Base-by-base conservation (phyloP, 35 echinoderm and acorn worm species). In the Acanthaster planci region DNA sequence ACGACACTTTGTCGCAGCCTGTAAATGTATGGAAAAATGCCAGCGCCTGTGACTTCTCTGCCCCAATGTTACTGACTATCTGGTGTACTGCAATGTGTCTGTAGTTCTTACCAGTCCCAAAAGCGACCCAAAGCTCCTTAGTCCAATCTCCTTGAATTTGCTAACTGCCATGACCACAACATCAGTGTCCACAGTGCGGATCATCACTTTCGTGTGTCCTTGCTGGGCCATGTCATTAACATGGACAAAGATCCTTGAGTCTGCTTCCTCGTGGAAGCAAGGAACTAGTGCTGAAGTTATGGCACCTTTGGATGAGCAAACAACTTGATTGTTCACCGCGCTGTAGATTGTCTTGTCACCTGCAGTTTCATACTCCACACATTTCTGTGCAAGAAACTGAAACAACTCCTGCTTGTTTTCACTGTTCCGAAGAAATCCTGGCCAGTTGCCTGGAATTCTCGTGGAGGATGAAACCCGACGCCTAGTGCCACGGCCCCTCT, bases 1-100 rank as follows among this genome's bases (percentile, higher is more conserved):
- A 59, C n/a, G 90, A 92, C 0, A 85, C 76, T 37, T 42, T 92
- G 34, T 92, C 79, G 32, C 90, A 92, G 12, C 90, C 84, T 54
- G 85, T 92, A 54, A 60, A 67, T n/a, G 82, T 31, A 60, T 84
- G 53, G 34, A 84, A 64, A 6, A 84, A 18, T 22, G 82, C 23
- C 0, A 84, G 67, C 4, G 79, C 39, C 12, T 21, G 0, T 17
- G 51, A 67, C 37, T 83, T 60, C 30, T 2, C n/a, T 17, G 59
- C 38, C 0, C 30, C 56, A 35, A 89, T 38, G 21, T 12, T 12
- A 8, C 56, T 0, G 36, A 31, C 52, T 0, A 89, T 67, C 47
- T 75, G 0, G 51, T 89, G 87, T 5, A 51, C 60, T 30, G 79
- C 17, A 22, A 89, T 72, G 38, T 77, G 83, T 1, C 79, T 3